Evolutionary conservation across 1,140 invertebrate species (phyloP).

Genomic region (Apis cerana): DNA sequence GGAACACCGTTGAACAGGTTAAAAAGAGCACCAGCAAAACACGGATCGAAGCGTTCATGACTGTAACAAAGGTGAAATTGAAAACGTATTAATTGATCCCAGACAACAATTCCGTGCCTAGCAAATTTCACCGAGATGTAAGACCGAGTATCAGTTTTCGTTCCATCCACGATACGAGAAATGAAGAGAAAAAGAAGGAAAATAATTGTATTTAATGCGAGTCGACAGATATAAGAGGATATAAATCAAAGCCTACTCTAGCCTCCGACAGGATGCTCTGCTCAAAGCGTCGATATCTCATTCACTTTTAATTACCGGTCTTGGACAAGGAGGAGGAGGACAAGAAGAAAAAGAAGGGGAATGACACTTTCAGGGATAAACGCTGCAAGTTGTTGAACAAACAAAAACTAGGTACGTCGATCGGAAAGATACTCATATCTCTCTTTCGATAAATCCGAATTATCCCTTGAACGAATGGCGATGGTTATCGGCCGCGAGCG

Average conservation of each 20-base stretch:
- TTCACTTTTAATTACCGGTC: constrained; percentile 48
- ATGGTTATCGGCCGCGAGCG: constrained; percentile 8
- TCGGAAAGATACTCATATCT: not conserved
- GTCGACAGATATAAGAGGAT: no score
- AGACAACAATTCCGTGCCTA: not conserved
- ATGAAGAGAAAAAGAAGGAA: no score
- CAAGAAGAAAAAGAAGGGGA: constrained; percentile 35
- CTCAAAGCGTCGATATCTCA: constrained; percentile 14
- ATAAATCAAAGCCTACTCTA: not conserved
- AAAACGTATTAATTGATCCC: not conserved
- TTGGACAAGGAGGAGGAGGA: constrained; percentile 26
- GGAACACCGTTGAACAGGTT: constrained; percentile 38
- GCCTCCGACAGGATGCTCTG: constrained; percentile 33
- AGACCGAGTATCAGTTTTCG: no score
- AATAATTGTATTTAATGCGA: not conserved
- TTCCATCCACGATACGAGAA: not conserved
- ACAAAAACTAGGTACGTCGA: not conserved
- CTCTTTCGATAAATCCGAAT: not conserved
- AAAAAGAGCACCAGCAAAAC: constrained; percentile 47
- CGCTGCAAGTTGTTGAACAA: constrained; percentile 19
- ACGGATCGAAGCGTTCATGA: constrained; percentile 57
- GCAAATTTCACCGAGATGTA: no score
- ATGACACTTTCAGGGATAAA: constrained; percentile 59
- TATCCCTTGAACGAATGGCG: not conserved
- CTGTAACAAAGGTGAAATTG: constrained; percentile 50